These are phyloP conservation scores for Zelleria hepariella DNA, from an alignment of 2,888 invertebrate genomes.

Conservation along the genomic window DNA sequence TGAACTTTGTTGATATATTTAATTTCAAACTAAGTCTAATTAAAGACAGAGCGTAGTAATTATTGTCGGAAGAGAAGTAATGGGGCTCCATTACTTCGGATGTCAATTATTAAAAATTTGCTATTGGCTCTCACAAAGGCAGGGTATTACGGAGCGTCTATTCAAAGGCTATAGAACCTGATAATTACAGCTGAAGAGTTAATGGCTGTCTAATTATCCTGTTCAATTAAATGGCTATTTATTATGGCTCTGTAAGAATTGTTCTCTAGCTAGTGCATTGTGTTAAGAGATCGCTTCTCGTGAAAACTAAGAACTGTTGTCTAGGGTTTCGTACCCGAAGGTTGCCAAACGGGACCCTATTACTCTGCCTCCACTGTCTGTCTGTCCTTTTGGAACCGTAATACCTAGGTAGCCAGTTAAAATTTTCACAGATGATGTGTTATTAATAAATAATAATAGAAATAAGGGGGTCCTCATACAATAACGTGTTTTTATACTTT, in stretches of 20 bases:
- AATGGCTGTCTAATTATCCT: conserved; percentile 1
- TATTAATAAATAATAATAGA: too few relatives aligned
- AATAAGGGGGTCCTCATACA: too few relatives aligned
- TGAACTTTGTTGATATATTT: background rate
- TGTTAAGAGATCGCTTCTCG: too few relatives aligned
- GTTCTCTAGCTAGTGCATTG: background rate
- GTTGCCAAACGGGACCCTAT: too few relatives aligned
- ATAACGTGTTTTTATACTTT: too few relatives aligned
- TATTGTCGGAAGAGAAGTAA: background rate
- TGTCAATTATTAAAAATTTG: conserved; percentile 1
- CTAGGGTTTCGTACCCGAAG: too few relatives aligned
- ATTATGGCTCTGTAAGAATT: background rate
- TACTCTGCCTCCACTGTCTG: too few relatives aligned
- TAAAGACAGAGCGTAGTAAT: background rate
- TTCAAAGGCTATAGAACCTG: background rate
- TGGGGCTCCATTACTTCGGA: background rate
- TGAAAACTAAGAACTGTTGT: too few relatives aligned
- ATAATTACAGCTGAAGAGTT: background rate
- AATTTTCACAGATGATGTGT: too few relatives aligned
- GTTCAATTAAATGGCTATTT: background rate
- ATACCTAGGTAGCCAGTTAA: too few relatives aligned
- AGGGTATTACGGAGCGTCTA: too few relatives aligned
- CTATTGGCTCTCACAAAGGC: background rate
- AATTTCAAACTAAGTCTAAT: background rate
- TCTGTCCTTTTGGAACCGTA: too few relatives aligned